These are phyloP conservation scores for Pantherophis guttatus DNA, from an alignment of 2,113 vertebrate genomes.

Conservation along the genomic window DNA sequence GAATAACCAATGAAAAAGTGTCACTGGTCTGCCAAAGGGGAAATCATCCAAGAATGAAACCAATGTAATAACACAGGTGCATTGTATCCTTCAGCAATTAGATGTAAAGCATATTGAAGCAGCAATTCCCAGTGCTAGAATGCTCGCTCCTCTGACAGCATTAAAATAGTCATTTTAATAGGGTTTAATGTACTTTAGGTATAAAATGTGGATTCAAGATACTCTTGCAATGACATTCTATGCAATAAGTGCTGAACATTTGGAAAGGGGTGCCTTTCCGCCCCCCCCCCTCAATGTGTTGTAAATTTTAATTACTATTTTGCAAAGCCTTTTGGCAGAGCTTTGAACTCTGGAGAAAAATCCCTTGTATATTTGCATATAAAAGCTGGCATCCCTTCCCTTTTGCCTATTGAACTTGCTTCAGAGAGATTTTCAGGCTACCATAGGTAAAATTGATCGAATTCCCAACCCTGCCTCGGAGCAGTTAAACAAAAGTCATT, in stretches of 20 bases:
- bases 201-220: slow-evolving; percentile 28
- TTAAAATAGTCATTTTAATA: slow-evolving; percentile 39
- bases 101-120: slow-evolving; percentile 58
- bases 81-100: slow-evolving; percentile 65
- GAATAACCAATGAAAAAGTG: slow-evolving; percentile 69
- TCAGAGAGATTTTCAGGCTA: slow-evolving; percentile 60
- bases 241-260: slow-evolving; percentile 26
- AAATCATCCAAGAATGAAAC: slow-evolving; percentile 73
- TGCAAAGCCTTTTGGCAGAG: slow-evolving; percentile 50
- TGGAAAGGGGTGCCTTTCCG: neutral
- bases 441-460: slow-evolving; percentile 47
- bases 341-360: slow-evolving; percentile 57
- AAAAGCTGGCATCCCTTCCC: slow-evolving; percentile 48
- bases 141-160: slow-evolving; percentile 12
- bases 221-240: neutral
- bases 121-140: slow-evolving; percentile 54
- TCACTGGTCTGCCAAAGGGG: slow-evolving; percentile 65
- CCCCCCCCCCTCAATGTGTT: neutral
- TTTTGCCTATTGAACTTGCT: slow-evolving; percentile 54
- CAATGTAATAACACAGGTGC: slow-evolving; percentile 54
- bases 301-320: slow-evolving; percentile 54
- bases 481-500: slow-evolving; percentile 38
- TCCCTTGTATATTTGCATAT: slow-evolving; percentile 57
- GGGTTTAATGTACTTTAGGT: slow-evolving; percentile 23
- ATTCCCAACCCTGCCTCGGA: slow-evolving; percentile 55